Base-by-base conservation (phyloP, 2,888 invertebrate genomes). In the Therioaphis trifolii region DNA sequence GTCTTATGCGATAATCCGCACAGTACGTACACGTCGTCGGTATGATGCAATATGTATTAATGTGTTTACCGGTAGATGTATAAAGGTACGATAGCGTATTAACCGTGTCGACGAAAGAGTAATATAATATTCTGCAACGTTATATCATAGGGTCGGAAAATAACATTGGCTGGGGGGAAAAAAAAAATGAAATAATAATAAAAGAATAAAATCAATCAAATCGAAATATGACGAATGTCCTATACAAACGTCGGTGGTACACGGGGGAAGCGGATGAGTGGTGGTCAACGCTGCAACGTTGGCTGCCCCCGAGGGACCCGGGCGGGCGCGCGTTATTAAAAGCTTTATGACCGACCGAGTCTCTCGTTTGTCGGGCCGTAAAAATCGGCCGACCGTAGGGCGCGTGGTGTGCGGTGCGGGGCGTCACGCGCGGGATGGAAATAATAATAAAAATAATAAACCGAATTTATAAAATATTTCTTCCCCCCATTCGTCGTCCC, bases 361-460 rank as follows among this genome's bases (percentile, higher is more conserved):
- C 72, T 82, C 72, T 74, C 82, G 82, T 82, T 82, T 82, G 63
- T 82, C 82, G 63, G 72, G 72, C 82, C 72, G 82, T 82, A 82
- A 82, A 82, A 82, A 72, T 82, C 63, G 71, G 71, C 80, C 21
- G 71, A 80, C 12, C 61, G 29, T 21, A 11, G 55, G 12, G 11
- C 29, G 21, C n/a, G n/a, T n/a, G 15, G 21, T 4, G 12, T 3
- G 52, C 52, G 21, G 24, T 3, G 40, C 27, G n/a, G n/a, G n/a
- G n/a, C n/a, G n/a, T n/a, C n/a, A n/a, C n/a, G 58, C 27, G 7
- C 43, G 29, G 35, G 49, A 61, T 27, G 72, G n/a, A 63, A 80
- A 80, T 63, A 61, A 82, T 71, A 82, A 82, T 74, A 72, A 82
- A 74, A 82, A 82, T 82, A 74, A 82, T 82, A 82, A 82, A 82